Evolutionary conservation across 2,888 invertebrate species (phyloP).

Genomic region (Pristionchus entomophagus): DNA sequence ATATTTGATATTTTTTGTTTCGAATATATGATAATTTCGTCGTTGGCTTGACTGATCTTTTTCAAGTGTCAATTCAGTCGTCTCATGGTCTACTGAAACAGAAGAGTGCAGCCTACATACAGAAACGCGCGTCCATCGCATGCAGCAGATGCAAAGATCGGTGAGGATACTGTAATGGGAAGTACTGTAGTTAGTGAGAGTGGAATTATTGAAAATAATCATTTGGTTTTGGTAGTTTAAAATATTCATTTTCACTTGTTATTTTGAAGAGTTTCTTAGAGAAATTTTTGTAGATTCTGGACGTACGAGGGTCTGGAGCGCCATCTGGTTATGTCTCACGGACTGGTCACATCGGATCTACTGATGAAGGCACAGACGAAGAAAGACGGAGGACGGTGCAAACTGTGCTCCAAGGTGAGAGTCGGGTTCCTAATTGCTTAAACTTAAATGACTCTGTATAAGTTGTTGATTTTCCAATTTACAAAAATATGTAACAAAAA

Average conservation of each 20-base stretch:
- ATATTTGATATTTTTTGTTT: not conserved
- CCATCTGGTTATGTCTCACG: slow-evolving; percentile 93
- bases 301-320: slow-evolving; percentile 96
- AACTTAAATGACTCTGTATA: no score
- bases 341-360: slow-evolving; percentile 94
- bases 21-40: no score
- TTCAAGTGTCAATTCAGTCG: slow-evolving; percentile 49
- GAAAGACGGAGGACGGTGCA: slow-evolving; percentile 93
- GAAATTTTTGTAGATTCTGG: slow-evolving; percentile 89
- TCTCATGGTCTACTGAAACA: slow-evolving; percentile 68
- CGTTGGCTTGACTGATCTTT: no score
- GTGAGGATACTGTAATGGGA: not conserved
- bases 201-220: not conserved
- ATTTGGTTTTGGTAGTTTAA: no score
- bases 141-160: slow-evolving; percentile 72
- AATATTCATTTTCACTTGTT: no score
- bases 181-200: not conserved
- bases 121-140: slow-evolving; percentile 71
- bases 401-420: slow-evolving; percentile 90
- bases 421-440: not conserved
- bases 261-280: no score
- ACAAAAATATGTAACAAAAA: no score
- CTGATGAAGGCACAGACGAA: slow-evolving; percentile 95
- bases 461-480: no score
- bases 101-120: slow-evolving; percentile 66